Conservation (phyloP, 2,888 invertebrate species). For the Pterostichus niger region DNA sequence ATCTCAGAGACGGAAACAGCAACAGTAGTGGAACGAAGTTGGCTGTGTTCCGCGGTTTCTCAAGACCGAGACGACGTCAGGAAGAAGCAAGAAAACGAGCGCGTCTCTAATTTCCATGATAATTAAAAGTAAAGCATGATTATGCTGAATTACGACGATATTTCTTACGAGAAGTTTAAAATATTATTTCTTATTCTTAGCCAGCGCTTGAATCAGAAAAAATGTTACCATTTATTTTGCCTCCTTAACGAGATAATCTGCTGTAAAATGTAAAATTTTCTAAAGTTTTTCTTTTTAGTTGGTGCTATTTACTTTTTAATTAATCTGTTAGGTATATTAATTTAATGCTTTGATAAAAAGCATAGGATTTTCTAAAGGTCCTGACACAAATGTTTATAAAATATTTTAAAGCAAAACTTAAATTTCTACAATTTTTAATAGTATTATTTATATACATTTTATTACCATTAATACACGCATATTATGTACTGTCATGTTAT, state of each 20-base stretch:
- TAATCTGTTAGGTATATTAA: neutral
- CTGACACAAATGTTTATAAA: no score
- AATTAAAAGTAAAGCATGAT: conserved; percentile 51
- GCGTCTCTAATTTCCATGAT: conserved; percentile 40
- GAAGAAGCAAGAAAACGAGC: conserved; percentile 28
- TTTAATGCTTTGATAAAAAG: no score
- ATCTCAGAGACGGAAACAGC: neutral
- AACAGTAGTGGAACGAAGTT: conserved; percentile 9
- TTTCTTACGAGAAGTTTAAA: conserved; percentile 31
- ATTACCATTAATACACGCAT: no score
- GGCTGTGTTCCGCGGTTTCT: conserved; percentile 7
- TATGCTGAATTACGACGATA: conserved; percentile 39
- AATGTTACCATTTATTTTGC: conserved; percentile 6
- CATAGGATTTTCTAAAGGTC: no score
- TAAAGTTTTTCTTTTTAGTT: conserved; percentile 1
- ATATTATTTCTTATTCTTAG: conserved; percentile 37
- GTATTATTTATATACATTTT: no score
- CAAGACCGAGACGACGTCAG: neutral
- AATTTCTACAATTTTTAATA: no score
- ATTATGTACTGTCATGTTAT: no score
- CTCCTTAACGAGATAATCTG: conserved; percentile 8
- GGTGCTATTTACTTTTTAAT: conserved; percentile 4
- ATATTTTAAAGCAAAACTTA: no score
- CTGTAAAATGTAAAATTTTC: neutral
- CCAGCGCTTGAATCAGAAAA: neutral